Evolutionary conservation across 2,113 vertebrate genomes (phyloP).

Genomic region (Trichechus manatus): DNA sequence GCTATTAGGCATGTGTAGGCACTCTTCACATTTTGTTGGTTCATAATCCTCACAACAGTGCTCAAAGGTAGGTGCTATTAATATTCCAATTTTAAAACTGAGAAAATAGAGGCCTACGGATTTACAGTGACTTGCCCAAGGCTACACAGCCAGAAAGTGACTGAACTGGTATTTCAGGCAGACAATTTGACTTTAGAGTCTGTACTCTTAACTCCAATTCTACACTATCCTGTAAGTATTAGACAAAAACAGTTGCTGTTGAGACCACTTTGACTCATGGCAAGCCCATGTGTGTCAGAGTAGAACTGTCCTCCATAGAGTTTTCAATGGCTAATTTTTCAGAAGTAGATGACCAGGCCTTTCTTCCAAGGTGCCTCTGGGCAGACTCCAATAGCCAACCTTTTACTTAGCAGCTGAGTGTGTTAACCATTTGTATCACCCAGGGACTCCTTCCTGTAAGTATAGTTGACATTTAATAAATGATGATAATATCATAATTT

Average conservation of each 20-base stretch:
- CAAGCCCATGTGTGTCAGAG: background rate
- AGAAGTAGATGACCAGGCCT: background rate
- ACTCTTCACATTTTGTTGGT: background rate
- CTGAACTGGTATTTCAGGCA: background rate
- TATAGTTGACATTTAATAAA: background rate
- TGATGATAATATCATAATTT: background rate
- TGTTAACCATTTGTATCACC: background rate
- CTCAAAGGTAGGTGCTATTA: background rate
- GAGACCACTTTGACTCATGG: background rate
- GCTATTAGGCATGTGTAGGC: fast-evolving
- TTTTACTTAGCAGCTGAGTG: background rate
- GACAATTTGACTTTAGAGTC: background rate
- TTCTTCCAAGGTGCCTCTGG: background rate
- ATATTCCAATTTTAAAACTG: background rate
- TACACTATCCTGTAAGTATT: background rate
- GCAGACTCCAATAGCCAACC: background rate
- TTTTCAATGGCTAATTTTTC: background rate
- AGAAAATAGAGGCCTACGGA: background rate
- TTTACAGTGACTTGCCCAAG: background rate
- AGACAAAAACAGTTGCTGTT: background rate
- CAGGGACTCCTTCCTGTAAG: background rate
- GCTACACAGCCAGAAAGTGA: background rate
- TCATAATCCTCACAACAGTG: no score
- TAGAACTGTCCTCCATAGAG: no score
- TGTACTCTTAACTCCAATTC: background rate